Evolutionary conservation across 2,797 vertebrate genomes (phyloP), one percentile per base, ranked within the genome.

Genomic region (Poeciliopsis turneri): DNA sequence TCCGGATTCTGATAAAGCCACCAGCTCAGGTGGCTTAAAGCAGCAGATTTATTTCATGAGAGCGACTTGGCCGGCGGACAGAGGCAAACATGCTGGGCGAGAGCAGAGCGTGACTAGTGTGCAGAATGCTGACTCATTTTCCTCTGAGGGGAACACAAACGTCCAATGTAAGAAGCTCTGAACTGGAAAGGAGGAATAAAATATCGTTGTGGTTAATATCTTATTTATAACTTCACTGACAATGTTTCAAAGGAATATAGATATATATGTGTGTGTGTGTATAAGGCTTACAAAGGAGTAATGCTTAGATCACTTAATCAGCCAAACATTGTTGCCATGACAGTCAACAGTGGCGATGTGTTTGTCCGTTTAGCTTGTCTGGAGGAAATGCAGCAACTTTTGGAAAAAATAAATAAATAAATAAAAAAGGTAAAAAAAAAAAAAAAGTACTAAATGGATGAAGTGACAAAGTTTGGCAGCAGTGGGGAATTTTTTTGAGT

Each of bases 81-180:
- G 28, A 59, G 77, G 84, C 78, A 86, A 83, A 87, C 69, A 82
- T 70, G 78, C 79, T 75, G 79, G 59, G 79, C 70, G 82, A 77
- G 76, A 51, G 75, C 23, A 9, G 59, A 74, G 83, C 70, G 23
- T 78, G 79, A 90, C 79, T 83, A 2, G 47, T 51, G 18, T 28
- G 64, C 74, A 85, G 74, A 83, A 82, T 49, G 82, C 82, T 83
- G 84, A 92, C 68, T 92, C 81, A 75, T 83, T 86, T 76, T 86
- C 59, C 75, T 86, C 77, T 2, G 30, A 79, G 53, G 76, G 64
- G 81, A 86, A 84, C 28, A 47, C 70, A 79, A 69, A 28, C 41
- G 23, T 85, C 76, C 77, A 81, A 76, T 84, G 74, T 39, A 41
- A 53, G 36, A 68, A 41, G 36, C 64, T 23, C 18, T 68, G 64